Conservation (phyloP, 2,888 invertebrate species). For the Zygothrica quintamaculata region DNA sequence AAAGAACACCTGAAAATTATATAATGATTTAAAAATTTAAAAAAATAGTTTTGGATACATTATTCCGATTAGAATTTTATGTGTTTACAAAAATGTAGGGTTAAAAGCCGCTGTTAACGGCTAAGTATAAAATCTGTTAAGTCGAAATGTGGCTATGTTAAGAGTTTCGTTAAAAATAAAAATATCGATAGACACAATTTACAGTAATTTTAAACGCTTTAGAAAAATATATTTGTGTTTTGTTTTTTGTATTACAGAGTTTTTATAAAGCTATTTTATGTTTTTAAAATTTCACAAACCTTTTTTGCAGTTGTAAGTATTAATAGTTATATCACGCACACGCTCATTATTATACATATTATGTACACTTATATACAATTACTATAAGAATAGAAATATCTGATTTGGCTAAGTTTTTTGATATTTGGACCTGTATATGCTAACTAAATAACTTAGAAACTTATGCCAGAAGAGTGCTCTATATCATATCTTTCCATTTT, state of each 20-base stretch:
- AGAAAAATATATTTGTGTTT: conserved; percentile 3
- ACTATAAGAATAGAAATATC: conserved; percentile 12
- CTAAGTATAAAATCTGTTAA: too few species aligned
- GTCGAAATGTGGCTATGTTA: too few species aligned
- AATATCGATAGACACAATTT: not conserved
- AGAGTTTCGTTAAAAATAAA: not conserved
- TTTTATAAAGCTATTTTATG: conserved; percentile 35
- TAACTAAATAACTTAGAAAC: conserved; percentile 36
- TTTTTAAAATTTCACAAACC: conserved; percentile 60
- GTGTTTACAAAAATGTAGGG: too few species aligned
- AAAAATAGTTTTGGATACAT: too few species aligned
- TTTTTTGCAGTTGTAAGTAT: conserved; percentile 50
- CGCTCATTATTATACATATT: conserved; percentile 44
- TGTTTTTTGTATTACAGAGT: conserved; percentile 23
- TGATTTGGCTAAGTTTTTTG: conserved; percentile 35
- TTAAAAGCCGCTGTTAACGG: too few species aligned
- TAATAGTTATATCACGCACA: conserved; percentile 61
- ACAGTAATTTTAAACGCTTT: conserved; percentile 17
- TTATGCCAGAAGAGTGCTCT: conserved; percentile 47
- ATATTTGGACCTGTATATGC: conserved; percentile 7
- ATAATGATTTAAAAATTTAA: too few species aligned
- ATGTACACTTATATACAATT: conserved; percentile 54
- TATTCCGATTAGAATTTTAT: too few species aligned
- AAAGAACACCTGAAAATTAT: too few species aligned
- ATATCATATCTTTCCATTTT: conserved; percentile 73